These are phyloP conservation scores for Pachymerium ferrugineum DNA, from an alignment of 2,888 invertebrate species.

Conservation along the genomic window DNA sequence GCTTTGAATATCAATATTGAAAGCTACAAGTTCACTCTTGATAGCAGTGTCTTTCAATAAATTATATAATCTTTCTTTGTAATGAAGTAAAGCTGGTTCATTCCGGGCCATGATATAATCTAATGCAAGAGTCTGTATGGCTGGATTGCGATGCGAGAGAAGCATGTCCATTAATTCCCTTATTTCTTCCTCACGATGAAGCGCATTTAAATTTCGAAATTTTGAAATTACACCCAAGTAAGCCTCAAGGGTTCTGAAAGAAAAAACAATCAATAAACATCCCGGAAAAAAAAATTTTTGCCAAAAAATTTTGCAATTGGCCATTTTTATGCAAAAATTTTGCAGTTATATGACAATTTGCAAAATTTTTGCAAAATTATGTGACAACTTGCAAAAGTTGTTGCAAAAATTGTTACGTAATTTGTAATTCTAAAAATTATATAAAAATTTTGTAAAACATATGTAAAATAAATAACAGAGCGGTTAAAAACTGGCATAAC, in stretches of 20 bases:
- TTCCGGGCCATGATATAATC: slow-evolving; percentile 83
- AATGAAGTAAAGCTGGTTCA: slow-evolving; percentile 67
- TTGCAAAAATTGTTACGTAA: too few species aligned
- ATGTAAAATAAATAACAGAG: too few species aligned
- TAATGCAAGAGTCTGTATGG: slow-evolving; percentile 76
- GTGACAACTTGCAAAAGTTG: too few species aligned
- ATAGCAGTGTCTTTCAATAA: slow-evolving; percentile 82
- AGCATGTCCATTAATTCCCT: slow-evolving; percentile 71
- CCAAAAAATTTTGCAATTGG: too few species aligned
- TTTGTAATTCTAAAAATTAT: too few species aligned
- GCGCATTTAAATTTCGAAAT: slow-evolving; percentile 71
- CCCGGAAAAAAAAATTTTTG: not conserved
- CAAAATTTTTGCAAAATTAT: too few species aligned
- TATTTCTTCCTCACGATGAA: slow-evolving; percentile 70
- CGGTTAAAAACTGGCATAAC: too few species aligned
- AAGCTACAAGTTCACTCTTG: slow-evolving; percentile 69
- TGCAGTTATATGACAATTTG: too few species aligned
- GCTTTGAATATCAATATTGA: slow-evolving; percentile 69
- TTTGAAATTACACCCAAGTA: slow-evolving; percentile 71
- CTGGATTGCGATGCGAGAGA: slow-evolving; percentile 67
- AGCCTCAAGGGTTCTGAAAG: slow-evolving; percentile 52
- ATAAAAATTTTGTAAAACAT: too few species aligned
- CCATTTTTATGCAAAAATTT: too few species aligned
- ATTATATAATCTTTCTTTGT: slow-evolving; percentile 69
- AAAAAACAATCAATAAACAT: too few species aligned